Conservation (phyloP, 2,797 vertebrate species). For the Tragopan temminckii region DNA sequence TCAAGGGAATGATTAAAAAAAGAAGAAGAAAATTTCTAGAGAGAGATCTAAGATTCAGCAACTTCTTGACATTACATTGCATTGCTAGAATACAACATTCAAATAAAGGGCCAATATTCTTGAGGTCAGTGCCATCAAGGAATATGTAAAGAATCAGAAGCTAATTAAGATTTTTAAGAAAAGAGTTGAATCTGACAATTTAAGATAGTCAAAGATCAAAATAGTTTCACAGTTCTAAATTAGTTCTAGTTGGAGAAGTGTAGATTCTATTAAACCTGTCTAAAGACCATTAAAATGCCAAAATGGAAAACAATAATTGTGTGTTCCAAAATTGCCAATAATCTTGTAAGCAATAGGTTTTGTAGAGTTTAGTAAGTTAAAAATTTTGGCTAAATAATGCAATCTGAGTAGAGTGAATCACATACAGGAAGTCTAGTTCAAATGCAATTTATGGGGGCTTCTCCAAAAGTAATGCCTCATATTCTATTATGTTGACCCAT, state of each 20-base stretch:
- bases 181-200: slow-evolving; percentile 15
- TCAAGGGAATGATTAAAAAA: not conserved
- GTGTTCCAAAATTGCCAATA: not conserved
- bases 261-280: not conserved
- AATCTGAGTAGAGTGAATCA: not conserved
- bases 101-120: not conserved
- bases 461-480: too few species aligned
- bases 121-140: not conserved
- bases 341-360: not conserved
- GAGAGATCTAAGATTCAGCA: not conserved
- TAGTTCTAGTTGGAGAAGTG: not conserved
- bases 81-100: not conserved
- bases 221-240: not conserved
- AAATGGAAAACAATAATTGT: not conserved
- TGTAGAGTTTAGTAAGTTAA: not conserved
- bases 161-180: slow-evolving; percentile 8
- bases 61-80: slow-evolving; percentile 6
- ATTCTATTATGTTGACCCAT: too few species aligned
- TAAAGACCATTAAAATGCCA: not conserved
- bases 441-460: not conserved
- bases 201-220: slow-evolving; percentile 20
- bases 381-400: not conserved
- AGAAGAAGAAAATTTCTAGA: not conserved
- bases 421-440: not conserved
- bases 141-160: slow-evolving; percentile 9